These are phyloP conservation scores for Stratiomys singularior DNA, from an alignment of 2,888 invertebrate species.

Conservation along the genomic window DNA sequence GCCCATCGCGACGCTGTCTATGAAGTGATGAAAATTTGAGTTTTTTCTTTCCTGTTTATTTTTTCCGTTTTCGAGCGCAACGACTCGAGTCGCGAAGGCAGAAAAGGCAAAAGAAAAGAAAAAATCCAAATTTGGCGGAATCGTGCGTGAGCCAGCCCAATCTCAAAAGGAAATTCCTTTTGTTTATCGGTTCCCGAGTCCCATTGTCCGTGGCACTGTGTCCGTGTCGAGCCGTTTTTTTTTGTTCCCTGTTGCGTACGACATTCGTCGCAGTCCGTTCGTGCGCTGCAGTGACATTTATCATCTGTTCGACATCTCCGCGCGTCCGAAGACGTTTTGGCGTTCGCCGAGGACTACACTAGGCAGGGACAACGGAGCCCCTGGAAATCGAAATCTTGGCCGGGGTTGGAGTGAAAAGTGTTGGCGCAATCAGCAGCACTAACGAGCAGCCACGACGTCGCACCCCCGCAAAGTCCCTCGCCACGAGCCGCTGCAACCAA, in stretches of 20 bases:
- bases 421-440: background rate
- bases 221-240: background rate
- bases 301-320: background rate
- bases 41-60: conserved; percentile 33
- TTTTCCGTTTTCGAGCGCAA: background rate
- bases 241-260: background rate
- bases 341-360: background rate
- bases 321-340: background rate
- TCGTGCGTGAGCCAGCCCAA: background rate
- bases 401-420: conserved; percentile 24
- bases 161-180: background rate
- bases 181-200: background rate
- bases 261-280: background rate
- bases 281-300: conserved; percentile 12
- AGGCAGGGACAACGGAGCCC: background rate
- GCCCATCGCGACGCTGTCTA: conserved; percentile 9
- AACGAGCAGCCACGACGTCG: background rate
- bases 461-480: background rate
- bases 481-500: background rate
- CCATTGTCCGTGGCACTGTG: background rate
- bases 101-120: background rate
- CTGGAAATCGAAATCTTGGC: background rate
- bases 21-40: conserved; percentile 34
- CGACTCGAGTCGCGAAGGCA: background rate
- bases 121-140: background rate